Evolutionary conservation across 2,888 invertebrate species (phyloP).

Genomic region (Druceiella hillmani): DNA sequence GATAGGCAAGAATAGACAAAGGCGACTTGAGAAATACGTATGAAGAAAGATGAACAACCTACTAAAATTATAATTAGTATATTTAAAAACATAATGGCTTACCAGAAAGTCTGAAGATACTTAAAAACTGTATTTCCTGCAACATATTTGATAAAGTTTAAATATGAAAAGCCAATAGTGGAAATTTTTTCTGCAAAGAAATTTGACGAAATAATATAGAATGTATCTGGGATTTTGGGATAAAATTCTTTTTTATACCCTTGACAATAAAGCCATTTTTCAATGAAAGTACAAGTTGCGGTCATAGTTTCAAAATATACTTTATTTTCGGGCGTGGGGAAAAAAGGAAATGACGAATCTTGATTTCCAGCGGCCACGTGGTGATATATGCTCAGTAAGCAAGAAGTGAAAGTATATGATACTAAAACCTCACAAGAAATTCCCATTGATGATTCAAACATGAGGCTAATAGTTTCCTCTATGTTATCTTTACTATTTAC

Average conservation of each 20-base stretch:
- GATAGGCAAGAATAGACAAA: no score
- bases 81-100: no score
- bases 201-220: slow-evolving; percentile 36
- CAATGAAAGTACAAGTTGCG: slow-evolving; percentile 34
- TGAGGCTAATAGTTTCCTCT: slow-evolving; percentile 29
- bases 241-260: slow-evolving; percentile 44
- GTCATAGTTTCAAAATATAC: slow-evolving; percentile 36
- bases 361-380: slow-evolving; percentile 27
- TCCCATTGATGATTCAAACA: slow-evolving; percentile 33
- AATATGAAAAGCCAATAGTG: slow-evolving; percentile 39
- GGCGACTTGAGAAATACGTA: no score
- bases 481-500: slow-evolving; percentile 28
- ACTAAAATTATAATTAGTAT: no score
- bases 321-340: slow-evolving; percentile 32
- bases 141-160: slow-evolving; percentile 39
- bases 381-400: slow-evolving; percentile 38
- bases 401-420: slow-evolving; percentile 36
- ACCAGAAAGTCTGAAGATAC: no score
- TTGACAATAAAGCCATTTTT: slow-evolving; percentile 47
- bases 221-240: slow-evolving; percentile 42
- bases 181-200: slow-evolving; percentile 30
- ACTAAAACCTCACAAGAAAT: slow-evolving; percentile 39
- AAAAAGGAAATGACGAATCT: slow-evolving; percentile 41
- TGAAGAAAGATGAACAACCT: no score
- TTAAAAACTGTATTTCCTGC: no score